Base-by-base conservation (phyloP, 1,140 invertebrate genomes). In the Nebria ingens region DNA sequence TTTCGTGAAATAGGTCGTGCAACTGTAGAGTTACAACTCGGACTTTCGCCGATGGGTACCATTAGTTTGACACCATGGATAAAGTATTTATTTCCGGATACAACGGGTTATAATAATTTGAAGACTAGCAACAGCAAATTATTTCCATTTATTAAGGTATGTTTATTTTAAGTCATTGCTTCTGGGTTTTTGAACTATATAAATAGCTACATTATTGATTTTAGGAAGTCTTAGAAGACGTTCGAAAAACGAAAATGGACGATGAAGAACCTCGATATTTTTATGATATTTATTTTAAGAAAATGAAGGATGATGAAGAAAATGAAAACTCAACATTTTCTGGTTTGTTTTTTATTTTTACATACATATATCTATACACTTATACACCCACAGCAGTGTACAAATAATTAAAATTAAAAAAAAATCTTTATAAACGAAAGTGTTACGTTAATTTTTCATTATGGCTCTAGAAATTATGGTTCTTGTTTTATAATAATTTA, bases 301-400 rank as follows among this genome's bases (percentile, higher is more conserved):
- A 53, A 53, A 25, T 53, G 22, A 29, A 57, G 53, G 38, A 55
- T 3, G 55, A 56, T 22, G 55, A 58, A 51, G 51, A 58, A 25
- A 52, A 61, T 20, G 23, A 53, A 23, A 45, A 56, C 21, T 19
- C 19, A 1, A 34, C 40, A 40, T 54, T 54, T 54, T 9, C 53
- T 21, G 53, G 53, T 54, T 9, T 21, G 25, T n/a, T n/a, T n/a
- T n/a, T n/a, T n/a, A 52, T 60, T 57, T 53, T 55, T 59, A n/a
- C n/a, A n/a, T n/a, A n/a, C n/a, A n/a, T n/a, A n/a, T n/a, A n/a
- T n/a, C n/a, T n/a, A n/a, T n/a, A n/a, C n/a, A n/a, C n/a, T n/a
- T n/a, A n/a, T n/a, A n/a, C n/a, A n/a, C n/a, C n/a, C n/a, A n/a
- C n/a, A n/a, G n/a, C n/a, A n/a, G n/a, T n/a, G n/a, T n/a, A n/a